These are phyloP conservation scores for Drosophila pseudoobscura DNA, from an alignment of 1,140 invertebrate genomes.

Conservation along the genomic window DNA sequence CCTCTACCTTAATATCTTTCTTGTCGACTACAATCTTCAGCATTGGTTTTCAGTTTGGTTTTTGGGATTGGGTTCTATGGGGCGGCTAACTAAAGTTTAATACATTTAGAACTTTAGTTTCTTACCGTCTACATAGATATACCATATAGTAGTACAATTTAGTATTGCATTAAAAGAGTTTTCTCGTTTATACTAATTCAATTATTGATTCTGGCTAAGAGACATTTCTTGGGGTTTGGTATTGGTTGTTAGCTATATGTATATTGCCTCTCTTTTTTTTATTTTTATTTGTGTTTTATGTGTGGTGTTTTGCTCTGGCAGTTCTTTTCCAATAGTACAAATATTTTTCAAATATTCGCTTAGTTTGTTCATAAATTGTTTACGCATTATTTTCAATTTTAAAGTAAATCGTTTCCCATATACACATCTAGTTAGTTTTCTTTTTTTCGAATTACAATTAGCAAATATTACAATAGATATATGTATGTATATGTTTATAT, in stretches of 20 bases:
- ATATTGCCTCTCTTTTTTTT: slow-evolving; percentile 34
- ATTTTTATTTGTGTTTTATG: slow-evolving; percentile 45
- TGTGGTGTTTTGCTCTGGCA: slow-evolving; percentile 75
- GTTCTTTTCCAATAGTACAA: slow-evolving; percentile 82
- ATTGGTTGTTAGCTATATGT: slow-evolving; percentile 23
- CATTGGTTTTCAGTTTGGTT: slow-evolving; percentile 71
- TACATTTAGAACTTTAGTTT: slow-evolving; percentile 75
- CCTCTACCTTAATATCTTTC: slow-evolving; percentile 13
- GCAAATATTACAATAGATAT: slow-evolving; percentile 71
- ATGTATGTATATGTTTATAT: slow-evolving; percentile 44
- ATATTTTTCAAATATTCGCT: slow-evolving; percentile 73
- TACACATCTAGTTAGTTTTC: slow-evolving; percentile 80
- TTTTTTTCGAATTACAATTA: slow-evolving; percentile 68
- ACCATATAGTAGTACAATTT: slow-evolving; percentile 69
- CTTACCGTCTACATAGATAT: slow-evolving; percentile 58
- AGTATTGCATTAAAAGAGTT: slow-evolving; percentile 69
- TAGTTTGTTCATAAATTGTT: slow-evolving; percentile 52
- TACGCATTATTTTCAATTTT: slow-evolving; percentile 77
- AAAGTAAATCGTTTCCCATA: slow-evolving; percentile 83
- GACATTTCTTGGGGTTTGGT: neutral
- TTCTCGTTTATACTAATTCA: slow-evolving; percentile 52
- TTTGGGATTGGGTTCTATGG: slow-evolving; percentile 33
- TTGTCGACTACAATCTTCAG: slow-evolving; percentile 61
- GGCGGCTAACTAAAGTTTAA: slow-evolving; percentile 73
- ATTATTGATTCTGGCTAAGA: slow-evolving; percentile 22